Evolutionary conservation across 2,797 vertebrate genomes (phyloP), one percentile per base, ranked within the genome.

Genomic region (Gallinago solitaria): DNA sequence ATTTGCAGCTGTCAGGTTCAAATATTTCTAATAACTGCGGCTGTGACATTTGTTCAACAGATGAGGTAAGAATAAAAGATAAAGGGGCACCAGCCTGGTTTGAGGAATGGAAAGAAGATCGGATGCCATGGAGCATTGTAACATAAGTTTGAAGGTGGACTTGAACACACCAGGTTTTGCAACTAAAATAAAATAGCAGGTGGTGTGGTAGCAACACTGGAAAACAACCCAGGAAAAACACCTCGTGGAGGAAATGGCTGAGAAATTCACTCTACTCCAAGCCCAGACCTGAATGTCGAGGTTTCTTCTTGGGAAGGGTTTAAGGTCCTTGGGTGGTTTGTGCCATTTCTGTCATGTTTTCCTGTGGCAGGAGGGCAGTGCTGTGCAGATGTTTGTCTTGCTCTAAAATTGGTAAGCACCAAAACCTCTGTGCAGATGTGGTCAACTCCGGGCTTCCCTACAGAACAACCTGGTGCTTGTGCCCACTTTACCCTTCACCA

Each of bases 1-100:
- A 96, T 93, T 93, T 95, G 95, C 95, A 97, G 95, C 95, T 97
- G 91, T 97, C 61, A 87, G 91, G 87, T 92, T 95, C 91, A 92
- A 95, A 96, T 78, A 83, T 94, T 96, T 97, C 94, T 93, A 95
- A 79, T 97, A 93, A 92, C 87, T 93, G 80, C 90, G 92, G 79
- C 93, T 93, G 69, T 84, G 95, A 93, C 95, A 95, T 90, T 97
- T 84, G 82, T 89, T 85, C 70, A 93, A 61, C 88, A 84, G 94
- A 95, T 95, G 95, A 97, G 92, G 81, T 87, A 91, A 94, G 96
- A 94, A 82, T 94, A 94, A 97, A 94, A 94, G 83, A 90, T 60
- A 83, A 96, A 96, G 93, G 83, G 78, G 76, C 81, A 90, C 68
- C 51, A 61, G 88, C 47, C 65, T 76, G 48, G 56, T 74, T 76